A percentile compares a stretch with the other conserved stretches of the same genome.
Conservation (phyloP, 2,888 invertebrate genomes). For the Rotaria macrura region DNA sequence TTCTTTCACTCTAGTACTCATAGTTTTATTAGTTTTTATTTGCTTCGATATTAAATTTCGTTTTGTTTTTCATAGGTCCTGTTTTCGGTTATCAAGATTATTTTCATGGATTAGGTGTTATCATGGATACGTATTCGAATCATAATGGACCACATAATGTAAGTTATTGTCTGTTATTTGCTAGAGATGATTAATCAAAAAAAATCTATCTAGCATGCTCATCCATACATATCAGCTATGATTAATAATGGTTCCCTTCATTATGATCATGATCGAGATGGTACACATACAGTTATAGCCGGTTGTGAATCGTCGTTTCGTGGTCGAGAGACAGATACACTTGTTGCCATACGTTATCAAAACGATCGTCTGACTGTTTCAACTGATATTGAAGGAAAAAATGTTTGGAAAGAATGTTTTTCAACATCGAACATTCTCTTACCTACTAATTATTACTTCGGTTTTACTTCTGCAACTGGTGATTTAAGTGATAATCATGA, state of each 20-base stretch:
- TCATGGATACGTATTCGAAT: constrained; percentile 95
- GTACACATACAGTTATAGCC: constrained; percentile 88
- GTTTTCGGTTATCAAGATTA: constrained; percentile 89
- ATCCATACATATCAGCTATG: constrained; percentile 96
- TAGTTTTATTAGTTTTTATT: no score
- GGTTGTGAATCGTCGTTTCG: constrained; percentile 93
- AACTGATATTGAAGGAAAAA: constrained; percentile 34
- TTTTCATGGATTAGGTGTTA: constrained; percentile 76
- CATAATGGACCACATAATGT: constrained; percentile 97
- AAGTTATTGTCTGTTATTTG: constrained; percentile 48
- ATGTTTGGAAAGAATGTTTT: constrained; percentile 58
- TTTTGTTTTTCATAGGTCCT: constrained; percentile 56
- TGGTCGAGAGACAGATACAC: constrained; percentile 77
- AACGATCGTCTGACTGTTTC: constrained; percentile 65
- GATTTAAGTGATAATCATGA: constrained; percentile 58
- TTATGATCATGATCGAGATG: constrained; percentile 96
- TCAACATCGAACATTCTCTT: constrained; percentile 73
- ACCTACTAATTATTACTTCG: constrained; percentile 88
- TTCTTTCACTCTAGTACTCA: no score
- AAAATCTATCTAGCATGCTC: constrained; percentile 66
- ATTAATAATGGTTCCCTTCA: constrained; percentile 84
- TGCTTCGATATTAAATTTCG: no score
- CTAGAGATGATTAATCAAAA: not conserved
- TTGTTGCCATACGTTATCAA: constrained; percentile 77
- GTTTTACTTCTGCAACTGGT: constrained; percentile 86